These are phyloP conservation scores for Melikaiella ostensackeni DNA, from an alignment of 2,888 invertebrate species.

Conservation along the genomic window DNA sequence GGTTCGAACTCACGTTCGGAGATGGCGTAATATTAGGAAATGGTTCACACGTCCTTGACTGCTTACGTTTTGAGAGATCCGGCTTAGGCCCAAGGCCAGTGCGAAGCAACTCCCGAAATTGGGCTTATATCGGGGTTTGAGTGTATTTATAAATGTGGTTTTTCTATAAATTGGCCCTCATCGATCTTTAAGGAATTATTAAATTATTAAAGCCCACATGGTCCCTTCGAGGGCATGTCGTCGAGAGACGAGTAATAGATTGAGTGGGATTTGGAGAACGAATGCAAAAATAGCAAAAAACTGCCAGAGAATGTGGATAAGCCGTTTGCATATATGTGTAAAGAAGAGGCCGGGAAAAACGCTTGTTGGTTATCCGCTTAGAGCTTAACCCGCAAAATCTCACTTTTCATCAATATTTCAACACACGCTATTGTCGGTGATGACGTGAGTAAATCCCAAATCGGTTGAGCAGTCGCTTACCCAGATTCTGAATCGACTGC, in stretches of 20 bases:
- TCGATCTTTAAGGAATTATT: too few species aligned
- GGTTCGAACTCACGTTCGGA: too few species aligned
- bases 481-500: constrained; percentile 32
- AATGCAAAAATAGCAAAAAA: constrained; percentile 9
- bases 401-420: constrained; percentile 39
- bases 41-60: too few species aligned
- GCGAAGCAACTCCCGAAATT: too few species aligned
- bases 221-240: too few species aligned
- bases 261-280: not conserved
- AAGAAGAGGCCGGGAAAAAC: constrained; percentile 32
- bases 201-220: too few species aligned
- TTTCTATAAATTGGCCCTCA: too few species aligned
- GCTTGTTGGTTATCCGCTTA: constrained; percentile 33
- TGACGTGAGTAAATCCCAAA: constrained; percentile 39
- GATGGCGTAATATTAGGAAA: too few species aligned
- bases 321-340: constrained; percentile 10
- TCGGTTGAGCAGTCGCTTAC: constrained; percentile 39
- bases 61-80: too few species aligned
- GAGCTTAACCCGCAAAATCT: constrained; percentile 35
- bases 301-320: constrained; percentile 16
- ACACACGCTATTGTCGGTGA: constrained; percentile 39
- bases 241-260: constrained; percentile 3
- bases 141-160: too few species aligned
- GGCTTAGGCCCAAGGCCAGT: too few species aligned
- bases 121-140: too few species aligned